Evolutionary conservation across 2,888 invertebrate species (phyloP).

Genomic region (Ceriagrion tenellum): DNA sequence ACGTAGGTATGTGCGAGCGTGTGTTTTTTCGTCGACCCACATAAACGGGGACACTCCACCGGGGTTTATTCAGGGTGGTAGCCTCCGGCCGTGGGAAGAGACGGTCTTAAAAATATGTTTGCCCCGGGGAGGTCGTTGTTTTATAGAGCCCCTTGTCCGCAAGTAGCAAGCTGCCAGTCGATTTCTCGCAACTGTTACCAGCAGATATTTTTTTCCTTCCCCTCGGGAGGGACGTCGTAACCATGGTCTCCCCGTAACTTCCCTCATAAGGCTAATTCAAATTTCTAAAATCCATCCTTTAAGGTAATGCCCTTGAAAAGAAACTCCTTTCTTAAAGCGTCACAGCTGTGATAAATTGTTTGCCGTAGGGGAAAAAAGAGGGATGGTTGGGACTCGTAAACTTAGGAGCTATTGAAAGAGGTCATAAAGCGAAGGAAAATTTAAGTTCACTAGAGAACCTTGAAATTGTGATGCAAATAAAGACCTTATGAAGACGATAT

Average conservation of each 20-base stretch:
- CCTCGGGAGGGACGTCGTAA: background rate
- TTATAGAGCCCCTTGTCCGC: background rate
- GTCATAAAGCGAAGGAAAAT: background rate
- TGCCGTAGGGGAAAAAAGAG: background rate
- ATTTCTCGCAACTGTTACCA: background rate
- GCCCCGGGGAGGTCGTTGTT: background rate
- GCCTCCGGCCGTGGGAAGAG: background rate
- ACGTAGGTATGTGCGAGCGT: background rate
- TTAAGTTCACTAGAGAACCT: too few relatives aligned
- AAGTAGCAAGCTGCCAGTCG: constrained; percentile 2
- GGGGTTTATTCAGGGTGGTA: background rate
- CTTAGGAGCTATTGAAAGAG: background rate
- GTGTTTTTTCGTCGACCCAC: background rate
- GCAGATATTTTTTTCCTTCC: background rate
- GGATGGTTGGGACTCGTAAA: background rate
- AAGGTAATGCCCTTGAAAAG: background rate
- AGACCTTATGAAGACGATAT: too few relatives aligned
- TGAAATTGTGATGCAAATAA: too few relatives aligned
- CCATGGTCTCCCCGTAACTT: background rate
- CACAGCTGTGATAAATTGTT: background rate
- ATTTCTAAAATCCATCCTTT: background rate
- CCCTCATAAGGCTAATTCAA: background rate
- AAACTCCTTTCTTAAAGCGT: background rate
- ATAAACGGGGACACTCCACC: background rate
- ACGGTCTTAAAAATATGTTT: constrained; percentile 20